Percentiles rank a stretch among this genome's conserved stretches.
These are phyloP conservation scores for Bubo blakistoni DNA, from an alignment of 2,113 vertebrate species.

Conservation along the genomic window DNA sequence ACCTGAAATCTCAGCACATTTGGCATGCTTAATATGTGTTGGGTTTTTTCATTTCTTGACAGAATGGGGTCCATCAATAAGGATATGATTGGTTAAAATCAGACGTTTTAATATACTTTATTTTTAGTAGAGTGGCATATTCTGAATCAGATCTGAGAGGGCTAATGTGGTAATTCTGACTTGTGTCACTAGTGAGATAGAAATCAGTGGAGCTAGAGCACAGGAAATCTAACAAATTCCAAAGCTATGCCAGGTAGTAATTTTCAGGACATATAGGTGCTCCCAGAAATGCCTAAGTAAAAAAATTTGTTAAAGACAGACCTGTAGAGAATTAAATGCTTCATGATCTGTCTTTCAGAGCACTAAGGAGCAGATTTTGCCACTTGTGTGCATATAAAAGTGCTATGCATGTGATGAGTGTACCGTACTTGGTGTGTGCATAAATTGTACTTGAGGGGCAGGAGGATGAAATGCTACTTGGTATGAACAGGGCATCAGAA, in stretches of 20 bases:
- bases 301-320: not conserved
- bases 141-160: not conserved
- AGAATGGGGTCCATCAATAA: not conserved
- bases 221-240: not conserved
- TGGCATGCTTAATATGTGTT: not conserved
- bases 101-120: not conserved
- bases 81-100: not conserved
- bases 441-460: not conserved
- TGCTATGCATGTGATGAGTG: not conserved
- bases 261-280: not conserved
- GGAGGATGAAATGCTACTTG: not conserved
- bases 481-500: not conserved
- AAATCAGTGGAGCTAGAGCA: not conserved
- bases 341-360: not conserved
- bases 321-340: not conserved
- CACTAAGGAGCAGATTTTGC: not conserved
- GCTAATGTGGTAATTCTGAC: not conserved
- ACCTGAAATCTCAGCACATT: not conserved
- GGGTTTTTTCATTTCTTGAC: not conserved
- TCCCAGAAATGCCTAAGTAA: not conserved
- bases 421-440: fast-evolving
- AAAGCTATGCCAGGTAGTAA: not conserved
- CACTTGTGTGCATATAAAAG: not conserved
- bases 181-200: not conserved
- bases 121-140: not conserved